Conservation (phyloP, 2,113 vertebrate species). For the Bolborhynchus lineola region DNA sequence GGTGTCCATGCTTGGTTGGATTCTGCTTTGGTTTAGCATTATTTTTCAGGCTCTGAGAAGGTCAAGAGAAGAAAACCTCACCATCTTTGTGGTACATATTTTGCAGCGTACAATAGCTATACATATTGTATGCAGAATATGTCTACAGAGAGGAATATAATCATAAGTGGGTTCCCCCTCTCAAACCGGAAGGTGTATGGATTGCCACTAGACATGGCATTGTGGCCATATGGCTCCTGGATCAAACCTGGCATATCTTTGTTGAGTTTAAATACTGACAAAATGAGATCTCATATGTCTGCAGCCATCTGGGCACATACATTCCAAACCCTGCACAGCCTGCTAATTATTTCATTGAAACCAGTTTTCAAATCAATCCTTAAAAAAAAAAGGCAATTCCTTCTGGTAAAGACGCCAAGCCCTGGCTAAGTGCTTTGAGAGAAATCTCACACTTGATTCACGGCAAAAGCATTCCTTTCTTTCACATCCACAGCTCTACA, state of each 20-base stretch:
- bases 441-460: background rate
- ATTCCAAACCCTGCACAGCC: background rate
- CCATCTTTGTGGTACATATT: fast-evolving
- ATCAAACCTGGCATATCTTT: background rate
- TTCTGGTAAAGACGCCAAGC: background rate
- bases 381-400: background rate
- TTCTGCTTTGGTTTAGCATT: background rate
- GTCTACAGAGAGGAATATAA: background rate
- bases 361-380: background rate
- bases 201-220: background rate
- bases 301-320: background rate
- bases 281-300: background rate
- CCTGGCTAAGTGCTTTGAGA: background rate
- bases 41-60: background rate
- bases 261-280: background rate
- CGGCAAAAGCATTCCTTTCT: background rate
- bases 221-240: background rate
- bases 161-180: background rate
- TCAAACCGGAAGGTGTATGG: background rate
- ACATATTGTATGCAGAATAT: background rate
- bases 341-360: background rate
- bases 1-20: background rate
- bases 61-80: background rate
- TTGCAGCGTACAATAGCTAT: background rate
- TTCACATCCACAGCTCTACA: background rate